Evolutionary conservation across 1,140 invertebrate genomes (phyloP).

Genomic region (Apis cerana): DNA sequence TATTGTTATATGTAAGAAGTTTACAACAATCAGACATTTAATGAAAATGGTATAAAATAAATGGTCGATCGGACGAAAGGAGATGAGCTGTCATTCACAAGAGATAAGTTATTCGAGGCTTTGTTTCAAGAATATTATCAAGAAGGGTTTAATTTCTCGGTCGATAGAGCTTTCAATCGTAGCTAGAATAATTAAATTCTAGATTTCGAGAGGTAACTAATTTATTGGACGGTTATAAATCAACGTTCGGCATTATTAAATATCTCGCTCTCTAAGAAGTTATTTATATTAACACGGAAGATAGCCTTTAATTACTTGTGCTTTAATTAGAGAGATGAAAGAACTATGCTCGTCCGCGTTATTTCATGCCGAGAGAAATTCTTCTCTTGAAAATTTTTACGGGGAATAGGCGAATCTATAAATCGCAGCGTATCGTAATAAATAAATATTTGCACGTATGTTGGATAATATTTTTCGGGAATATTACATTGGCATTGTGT

Average conservation of each 20-base stretch:
- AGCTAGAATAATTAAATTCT: conserved; percentile 17
- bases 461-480: background rate
- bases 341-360: background rate
- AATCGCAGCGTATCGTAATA: background rate
- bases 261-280: background rate
- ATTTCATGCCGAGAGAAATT: conserved; percentile 8
- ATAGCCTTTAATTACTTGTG: conserved; percentile 5
- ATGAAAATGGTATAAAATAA: too few species aligned
- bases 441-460: too few species aligned
- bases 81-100: background rate
- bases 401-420: background rate
- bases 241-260: conserved; percentile 18
- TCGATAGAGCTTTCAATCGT: background rate
- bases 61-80: background rate
- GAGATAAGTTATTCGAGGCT: background rate
- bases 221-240: conserved; percentile 8
- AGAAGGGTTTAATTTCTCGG: background rate
- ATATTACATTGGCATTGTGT: background rate
- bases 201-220: conserved; percentile 11
- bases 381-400: background rate
- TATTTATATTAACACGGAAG: conserved; percentile 7
- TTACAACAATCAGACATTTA: too few species aligned
- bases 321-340: conserved; percentile 10
- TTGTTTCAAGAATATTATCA: background rate
- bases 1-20: too few species aligned